Evolutionary conservation across 1,140 invertebrate species (phyloP), one percentile per base, ranked within the genome.

Genomic region (Geopemphigus sp.): DNA sequence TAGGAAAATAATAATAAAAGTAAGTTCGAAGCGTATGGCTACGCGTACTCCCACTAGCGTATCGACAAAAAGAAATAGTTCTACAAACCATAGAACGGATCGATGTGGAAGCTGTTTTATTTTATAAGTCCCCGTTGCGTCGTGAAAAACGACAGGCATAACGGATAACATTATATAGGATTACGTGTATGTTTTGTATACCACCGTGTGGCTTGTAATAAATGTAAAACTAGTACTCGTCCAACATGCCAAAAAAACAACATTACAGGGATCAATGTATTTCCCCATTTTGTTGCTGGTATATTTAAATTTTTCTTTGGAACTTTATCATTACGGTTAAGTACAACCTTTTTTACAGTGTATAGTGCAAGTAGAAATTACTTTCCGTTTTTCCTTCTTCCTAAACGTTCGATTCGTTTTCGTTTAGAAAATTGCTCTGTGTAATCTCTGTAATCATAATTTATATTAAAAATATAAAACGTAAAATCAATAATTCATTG

Each of bases 1-100:
- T 72, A 72, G 50, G 50, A 54, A 72, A 72, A 72, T 54, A 72
- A 72, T 72, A 72, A 72, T 72, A 53, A 70, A 70, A 70, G 24
- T 70, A 70, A 50, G 47, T 72, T 54, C 47, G 17, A 72, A 29
- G 5, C 29, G 50, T 29, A 72, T 72, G 29, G 50, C 68, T 72
- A 54, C 24, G 15, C 22, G 5, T 26, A 54, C 68, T 19, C 15
- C 68, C 19, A 19, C n/a, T 15, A 11, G 8, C 17, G 61, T 64
- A 64, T 39, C 10, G 61, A 39, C 29, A 39, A 39, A 32, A 39
- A 64, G 39, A 61, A 22, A 45, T 10, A 47, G 15, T n/a, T 17
- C 32, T 64, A 39, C 19, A 53, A 3, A 53, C 47, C 12, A 32
- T 50, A 39, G 39, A 45, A 1, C 11, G 47, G n/a, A n/a, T n/a